Evolutionary conservation across 2,797 vertebrate species (phyloP).

Genomic region (Anniella stebbinsi): DNA sequence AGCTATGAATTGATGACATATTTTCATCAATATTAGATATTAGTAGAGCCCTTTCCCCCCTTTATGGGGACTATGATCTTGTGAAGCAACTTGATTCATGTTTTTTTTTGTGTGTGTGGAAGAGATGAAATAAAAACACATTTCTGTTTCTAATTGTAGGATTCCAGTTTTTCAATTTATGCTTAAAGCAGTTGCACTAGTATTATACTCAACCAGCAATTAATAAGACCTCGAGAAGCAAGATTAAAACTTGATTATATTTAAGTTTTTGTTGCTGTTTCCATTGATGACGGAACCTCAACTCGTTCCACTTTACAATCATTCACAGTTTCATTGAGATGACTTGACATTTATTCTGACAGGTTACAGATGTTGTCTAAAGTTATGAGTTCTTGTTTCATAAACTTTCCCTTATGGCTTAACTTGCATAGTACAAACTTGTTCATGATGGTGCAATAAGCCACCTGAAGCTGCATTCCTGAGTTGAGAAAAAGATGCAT

Average conservation of each 20-base stretch:
- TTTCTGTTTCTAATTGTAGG: conserved; percentile 37
- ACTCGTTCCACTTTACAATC: conserved; percentile 34
- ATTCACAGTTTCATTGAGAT: conserved; percentile 11
- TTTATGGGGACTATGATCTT: neutral
- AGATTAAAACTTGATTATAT: conserved; percentile 47
- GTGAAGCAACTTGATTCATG: conserved; percentile 46
- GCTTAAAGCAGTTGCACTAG: conserved; percentile 46
- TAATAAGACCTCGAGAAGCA: conserved; percentile 51
- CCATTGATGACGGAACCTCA: conserved; percentile 45
- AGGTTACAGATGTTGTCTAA: conserved; percentile 4
- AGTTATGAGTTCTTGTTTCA: conserved; percentile 21
- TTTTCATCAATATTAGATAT: conserved; percentile 24
- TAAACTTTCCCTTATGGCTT: conserved; percentile 8
- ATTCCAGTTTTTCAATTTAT: conserved; percentile 21
- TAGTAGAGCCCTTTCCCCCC: neutral
- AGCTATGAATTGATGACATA: conserved; percentile 16
- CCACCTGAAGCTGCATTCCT: neutral
- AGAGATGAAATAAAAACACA: conserved; percentile 48
- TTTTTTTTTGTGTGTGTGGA: conserved; percentile 32
- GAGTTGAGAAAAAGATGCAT: conserved; percentile 3
- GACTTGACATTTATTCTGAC: conserved; percentile 34
- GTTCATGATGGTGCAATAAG: neutral
- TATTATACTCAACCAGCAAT: conserved; percentile 27
- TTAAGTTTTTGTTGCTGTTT: conserved; percentile 48
- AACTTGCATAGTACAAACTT: neutral